Percentiles rank a stretch among this genome's conserved stretches.
Conservation (phyloP, 1,140 invertebrate species). For the Odontomachus brunneus region DNA sequence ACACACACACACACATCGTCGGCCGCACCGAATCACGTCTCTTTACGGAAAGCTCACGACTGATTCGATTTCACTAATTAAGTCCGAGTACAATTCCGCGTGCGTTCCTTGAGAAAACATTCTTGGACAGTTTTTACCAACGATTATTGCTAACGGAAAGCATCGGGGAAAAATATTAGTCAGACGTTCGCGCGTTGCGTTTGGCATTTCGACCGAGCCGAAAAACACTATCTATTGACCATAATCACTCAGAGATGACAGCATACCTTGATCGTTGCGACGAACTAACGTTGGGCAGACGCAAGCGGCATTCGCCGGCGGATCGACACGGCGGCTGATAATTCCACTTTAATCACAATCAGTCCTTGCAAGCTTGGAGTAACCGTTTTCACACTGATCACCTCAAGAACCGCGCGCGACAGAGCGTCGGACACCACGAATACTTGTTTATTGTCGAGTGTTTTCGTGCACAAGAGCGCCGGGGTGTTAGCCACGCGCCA, state of each 20-base stretch:
- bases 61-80: background rate
- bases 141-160: background rate
- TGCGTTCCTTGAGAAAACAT: background rate
- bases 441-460: background rate
- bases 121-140: background rate
- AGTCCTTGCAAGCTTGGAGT: background rate
- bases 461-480: too few species aligned
- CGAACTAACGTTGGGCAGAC: slow-evolving; percentile 18
- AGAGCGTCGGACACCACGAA: background rate
- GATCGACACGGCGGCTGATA: background rate
- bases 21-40: background rate
- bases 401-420: background rate
- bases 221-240: too few species aligned
- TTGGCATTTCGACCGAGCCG: background rate
- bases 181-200: too few species aligned
- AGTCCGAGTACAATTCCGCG: background rate
- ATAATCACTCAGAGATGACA: background rate
- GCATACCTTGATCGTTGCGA: slow-evolving; percentile 55
- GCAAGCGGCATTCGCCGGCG: background rate
- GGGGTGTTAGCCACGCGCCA: too few species aligned
- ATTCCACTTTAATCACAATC: slow-evolving; percentile 43
- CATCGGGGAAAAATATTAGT: too few species aligned
- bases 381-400: slow-evolving; percentile 33
- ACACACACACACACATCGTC: too few species aligned
- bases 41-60: background rate